Evolutionary conservation across 2,888 invertebrate species (phyloP), one percentile per base, ranked within the genome.

Genomic region (Plebejus argus): DNA sequence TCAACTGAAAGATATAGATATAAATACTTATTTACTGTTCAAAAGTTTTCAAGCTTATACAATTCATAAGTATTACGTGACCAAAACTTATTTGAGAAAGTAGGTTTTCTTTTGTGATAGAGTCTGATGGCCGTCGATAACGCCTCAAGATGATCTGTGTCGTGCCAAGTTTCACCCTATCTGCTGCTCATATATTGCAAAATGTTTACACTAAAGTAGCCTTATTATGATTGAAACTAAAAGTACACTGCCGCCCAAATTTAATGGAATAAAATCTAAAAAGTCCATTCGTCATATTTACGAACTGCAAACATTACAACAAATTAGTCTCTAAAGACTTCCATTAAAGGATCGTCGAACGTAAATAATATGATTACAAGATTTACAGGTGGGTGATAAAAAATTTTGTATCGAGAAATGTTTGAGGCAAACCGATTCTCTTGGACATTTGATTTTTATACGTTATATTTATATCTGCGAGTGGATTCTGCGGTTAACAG

Each of bases 181-280:
- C 53, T 53, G 53, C 53, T 58, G 58, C 58, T 58, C 20, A 58
- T 58, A 58, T 58, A 20, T 58, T 10, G 58, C 20, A 58, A 58
- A 58, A 58, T 20, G 20, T 58, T 79, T 76, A 77, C 70, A 77
- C 18, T 18, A 45, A 56, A 56, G 53, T 53, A 53, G 53, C 53
- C 58, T 33, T 15, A 58, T 20, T 58, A 58, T 58, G n/a, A 58
- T 20, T 58, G 1, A 58, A 58, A 58, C 58, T 20, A 58, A 58
- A 58, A 58, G 58, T 58, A 58, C 20, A 20, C 20, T 20, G 58
- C 18, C 20, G 20, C n/a, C 20, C 4, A 58, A 58, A 20, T 58
- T 58, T n/a, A 20, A 58, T 58, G 10, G 20, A 58, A 58, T 58
- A 3, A 10, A 58, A 58, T 8, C n/a, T 58, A 58, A 12, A 49